Base-by-base conservation (phyloP, 2,797 vertebrate species). In the Gallinago solitaria region DNA sequence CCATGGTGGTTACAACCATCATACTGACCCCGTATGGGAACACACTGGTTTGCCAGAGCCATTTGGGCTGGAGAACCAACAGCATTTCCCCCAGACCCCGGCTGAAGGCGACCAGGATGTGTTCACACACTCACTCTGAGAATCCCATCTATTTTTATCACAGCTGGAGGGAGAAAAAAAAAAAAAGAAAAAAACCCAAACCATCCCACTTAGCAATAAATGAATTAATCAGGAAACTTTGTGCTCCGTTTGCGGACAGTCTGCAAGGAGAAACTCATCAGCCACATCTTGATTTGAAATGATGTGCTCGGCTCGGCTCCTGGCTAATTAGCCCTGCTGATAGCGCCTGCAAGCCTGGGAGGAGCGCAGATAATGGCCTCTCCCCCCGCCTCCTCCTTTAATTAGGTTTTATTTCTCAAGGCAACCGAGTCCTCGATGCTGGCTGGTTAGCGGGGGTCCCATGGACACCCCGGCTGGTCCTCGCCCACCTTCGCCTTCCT, bases 401-500 rank as follows among this genome's bases (percentile, higher is more conserved):
- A 74, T 75, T 41, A 80, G 60, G 53, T 83, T 81, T 86, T 47
- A 10, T 70, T 84, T 68, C 93, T 67, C 54, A 41, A 68, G 78
- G 54, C 35, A 39, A 50, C 41, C 1, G 39, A 48, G 37, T 20
- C 61, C 69, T 32, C 4, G 0, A 17, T 33, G 15, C 71, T 11
- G 61, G 35, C 59, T 83, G 63, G 32, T 20, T 35, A 51, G 51
- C 33, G 8, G 0, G 33, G 24, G 47, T 32, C 37, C 63, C 8
- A 2, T 0, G 3, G 70, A 8, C 3, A 4, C 11, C 39, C 32
- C 8, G 2, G 13, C 11, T 35, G 43, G 13, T 12, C 20, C 60
- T 65, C 2, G 2, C 94, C 37, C 93, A 99, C 99, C 98, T 99
- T 99, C 16, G 99, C 99, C 95, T 99, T 99, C 70, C 98, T 98